These are phyloP conservation scores for Tachina grossa DNA, from an alignment of 2,888 invertebrate species.

Conservation along the genomic window DNA sequence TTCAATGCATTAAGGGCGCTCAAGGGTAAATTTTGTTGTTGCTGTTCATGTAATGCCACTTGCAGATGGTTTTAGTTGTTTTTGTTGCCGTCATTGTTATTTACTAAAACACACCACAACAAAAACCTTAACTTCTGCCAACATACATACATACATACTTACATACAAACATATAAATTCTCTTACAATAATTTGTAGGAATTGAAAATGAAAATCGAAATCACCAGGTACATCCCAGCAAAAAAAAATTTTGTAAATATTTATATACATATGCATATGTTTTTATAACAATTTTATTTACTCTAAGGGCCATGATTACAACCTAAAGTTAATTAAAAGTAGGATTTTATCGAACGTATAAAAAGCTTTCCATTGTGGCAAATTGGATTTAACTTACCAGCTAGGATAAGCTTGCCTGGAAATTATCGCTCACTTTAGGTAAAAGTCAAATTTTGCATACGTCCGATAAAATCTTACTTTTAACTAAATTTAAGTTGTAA, in stretches of 20 bases:
- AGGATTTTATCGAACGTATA: too few species aligned
- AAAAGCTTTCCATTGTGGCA: too few species aligned
- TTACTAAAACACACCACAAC: conserved; percentile 32
- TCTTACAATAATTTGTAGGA: conserved; percentile 53
- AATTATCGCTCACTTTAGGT: too few species aligned
- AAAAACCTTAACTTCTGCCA: conserved; percentile 15
- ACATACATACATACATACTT: background rate
- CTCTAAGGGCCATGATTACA: too few species aligned
- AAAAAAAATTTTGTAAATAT: background rate
- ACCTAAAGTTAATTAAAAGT: too few species aligned
- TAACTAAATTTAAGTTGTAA: too few species aligned
- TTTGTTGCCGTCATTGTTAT: conserved; percentile 36
- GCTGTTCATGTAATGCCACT: conserved; percentile 65
- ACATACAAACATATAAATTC: conserved; percentile 30
- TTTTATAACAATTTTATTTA: too few species aligned
- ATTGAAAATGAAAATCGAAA: conserved; percentile 48
- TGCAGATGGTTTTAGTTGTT: conserved; percentile 56
- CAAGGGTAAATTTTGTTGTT: conserved; percentile 61
- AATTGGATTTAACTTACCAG: too few species aligned
- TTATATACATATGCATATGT: background rate
- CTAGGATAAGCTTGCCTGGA: too few species aligned
- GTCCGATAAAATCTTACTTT: too few species aligned
- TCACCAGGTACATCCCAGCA: conserved; percentile 41
- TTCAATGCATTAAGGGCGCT: conserved; percentile 67
- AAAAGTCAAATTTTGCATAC: too few species aligned